A percentile compares a stretch with the other conserved stretches of the same genome.
These are phyloP conservation scores for Teleiodes luculella DNA, from an alignment of 2,888 invertebrate genomes.

Conservation along the genomic window DNA sequence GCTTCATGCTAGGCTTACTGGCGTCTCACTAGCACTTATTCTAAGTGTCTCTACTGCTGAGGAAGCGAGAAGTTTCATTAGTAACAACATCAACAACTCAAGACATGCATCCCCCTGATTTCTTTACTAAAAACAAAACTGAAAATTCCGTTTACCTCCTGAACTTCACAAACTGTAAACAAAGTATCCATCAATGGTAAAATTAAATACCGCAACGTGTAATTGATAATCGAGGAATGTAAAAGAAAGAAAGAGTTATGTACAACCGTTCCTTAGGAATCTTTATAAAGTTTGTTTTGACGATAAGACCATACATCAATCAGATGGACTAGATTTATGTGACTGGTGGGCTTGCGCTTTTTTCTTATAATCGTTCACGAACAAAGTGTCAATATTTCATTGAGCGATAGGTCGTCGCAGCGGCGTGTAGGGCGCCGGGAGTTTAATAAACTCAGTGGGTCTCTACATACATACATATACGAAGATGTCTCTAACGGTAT, in stretches of 20 bases:
- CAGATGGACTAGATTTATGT: constrained; percentile 8
- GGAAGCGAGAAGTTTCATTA: too few species aligned
- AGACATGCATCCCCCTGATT: too few species aligned
- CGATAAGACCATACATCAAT: constrained; percentile 1
- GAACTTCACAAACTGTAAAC: too few species aligned
- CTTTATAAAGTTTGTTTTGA: constrained; percentile 3
- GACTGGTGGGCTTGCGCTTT: background rate
- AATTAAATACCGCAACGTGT: too few species aligned
- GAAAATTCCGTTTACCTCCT: too few species aligned
- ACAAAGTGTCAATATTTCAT: constrained; percentile 11
- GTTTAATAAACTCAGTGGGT: background rate
- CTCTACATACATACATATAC: too few species aligned
- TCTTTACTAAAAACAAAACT: too few species aligned
- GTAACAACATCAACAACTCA: too few species aligned
- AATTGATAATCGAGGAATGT: background rate
- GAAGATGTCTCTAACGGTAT: constrained; percentile 1
- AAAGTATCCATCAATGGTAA: too few species aligned
- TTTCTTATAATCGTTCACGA: constrained; percentile 6
- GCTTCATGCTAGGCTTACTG: too few species aligned
- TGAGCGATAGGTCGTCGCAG: background rate
- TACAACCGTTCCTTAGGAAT: background rate
- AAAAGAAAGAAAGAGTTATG: background rate
- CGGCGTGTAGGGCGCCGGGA: background rate
- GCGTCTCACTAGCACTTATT: too few species aligned
- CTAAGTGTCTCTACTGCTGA: too few species aligned